Evolutionary conservation across 2,888 invertebrate genomes (phyloP).

Genomic region (Lasioglossum leucozonium): DNA sequence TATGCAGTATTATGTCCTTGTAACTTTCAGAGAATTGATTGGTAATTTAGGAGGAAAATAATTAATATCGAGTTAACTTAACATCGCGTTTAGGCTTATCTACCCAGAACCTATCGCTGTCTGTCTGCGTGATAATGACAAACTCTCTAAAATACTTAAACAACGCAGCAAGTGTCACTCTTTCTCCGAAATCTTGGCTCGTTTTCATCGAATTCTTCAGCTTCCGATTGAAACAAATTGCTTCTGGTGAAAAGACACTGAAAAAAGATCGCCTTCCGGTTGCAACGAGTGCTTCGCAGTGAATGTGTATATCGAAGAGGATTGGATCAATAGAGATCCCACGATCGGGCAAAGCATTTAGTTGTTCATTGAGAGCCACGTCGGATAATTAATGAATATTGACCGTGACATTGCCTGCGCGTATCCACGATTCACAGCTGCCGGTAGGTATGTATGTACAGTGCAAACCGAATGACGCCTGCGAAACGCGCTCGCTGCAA

Average conservation of each 20-base stretch:
- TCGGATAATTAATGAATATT: constrained; percentile 39
- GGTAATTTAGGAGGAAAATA: no score
- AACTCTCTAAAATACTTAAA: background rate
- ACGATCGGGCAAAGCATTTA: background rate
- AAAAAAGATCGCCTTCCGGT: background rate
- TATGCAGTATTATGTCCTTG: no score
- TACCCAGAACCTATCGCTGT: no score
- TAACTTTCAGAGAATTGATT: no score
- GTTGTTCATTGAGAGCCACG: background rate
- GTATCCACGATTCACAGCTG: background rate
- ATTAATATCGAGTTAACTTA: no score
- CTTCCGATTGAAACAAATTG: background rate
- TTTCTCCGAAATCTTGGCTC: background rate
- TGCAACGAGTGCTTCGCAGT: background rate
- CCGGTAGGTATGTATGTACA: no score
- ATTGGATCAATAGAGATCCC: constrained; percentile 5
- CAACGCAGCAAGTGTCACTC: background rate
- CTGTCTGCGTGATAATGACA: background rate
- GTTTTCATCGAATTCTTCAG: background rate
- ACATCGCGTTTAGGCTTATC: no score
- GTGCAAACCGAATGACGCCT: background rate
- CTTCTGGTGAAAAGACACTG: background rate
- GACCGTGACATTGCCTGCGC: constrained; percentile 42
- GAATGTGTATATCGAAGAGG: background rate
- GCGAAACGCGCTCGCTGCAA: background rate